These are phyloP conservation scores for human DNA, from an alignment of 2,113 vertebrate genomes.

Conservation along the genomic window DNA sequence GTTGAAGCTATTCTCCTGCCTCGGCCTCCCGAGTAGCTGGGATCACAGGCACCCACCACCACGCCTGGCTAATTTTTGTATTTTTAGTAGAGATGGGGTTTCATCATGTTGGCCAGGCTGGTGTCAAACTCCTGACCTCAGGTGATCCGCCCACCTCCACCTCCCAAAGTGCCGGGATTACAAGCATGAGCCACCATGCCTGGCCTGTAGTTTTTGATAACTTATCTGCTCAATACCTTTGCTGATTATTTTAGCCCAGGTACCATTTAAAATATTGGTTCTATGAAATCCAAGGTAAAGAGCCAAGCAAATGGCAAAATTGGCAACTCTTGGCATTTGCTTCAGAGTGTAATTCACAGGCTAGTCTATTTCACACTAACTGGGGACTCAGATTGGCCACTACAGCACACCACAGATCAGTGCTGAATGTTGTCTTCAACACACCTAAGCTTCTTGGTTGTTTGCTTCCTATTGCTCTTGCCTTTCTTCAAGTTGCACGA, in stretches of 20 bases:
- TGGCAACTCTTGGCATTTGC: background rate
- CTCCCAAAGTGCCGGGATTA: no score
- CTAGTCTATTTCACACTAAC: background rate
- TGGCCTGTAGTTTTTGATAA: background rate
- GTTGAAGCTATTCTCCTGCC: no score
- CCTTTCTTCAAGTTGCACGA: background rate
- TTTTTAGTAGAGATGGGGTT: no score
- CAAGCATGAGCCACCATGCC: no score
- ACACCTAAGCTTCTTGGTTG: background rate
- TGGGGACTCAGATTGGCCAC: background rate
- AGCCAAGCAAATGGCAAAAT: background rate
- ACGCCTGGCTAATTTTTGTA: no score
- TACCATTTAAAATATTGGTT: background rate
- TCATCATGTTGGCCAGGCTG: no score
- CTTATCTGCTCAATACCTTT: background rate
- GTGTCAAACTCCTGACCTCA: no score
- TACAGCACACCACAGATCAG: background rate
- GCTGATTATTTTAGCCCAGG: slow-evolving; percentile 20
- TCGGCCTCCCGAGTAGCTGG: no score
- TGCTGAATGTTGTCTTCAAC: background rate
- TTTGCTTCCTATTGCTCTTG: background rate
- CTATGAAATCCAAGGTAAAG: slow-evolving; percentile 9
- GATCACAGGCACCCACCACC: no score
- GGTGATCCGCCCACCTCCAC: no score
- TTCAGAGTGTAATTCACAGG: background rate